phyloP scores from a whole-genome alignment of 2,113 vertebrate genomes.

The Felis chaus region DNA sequence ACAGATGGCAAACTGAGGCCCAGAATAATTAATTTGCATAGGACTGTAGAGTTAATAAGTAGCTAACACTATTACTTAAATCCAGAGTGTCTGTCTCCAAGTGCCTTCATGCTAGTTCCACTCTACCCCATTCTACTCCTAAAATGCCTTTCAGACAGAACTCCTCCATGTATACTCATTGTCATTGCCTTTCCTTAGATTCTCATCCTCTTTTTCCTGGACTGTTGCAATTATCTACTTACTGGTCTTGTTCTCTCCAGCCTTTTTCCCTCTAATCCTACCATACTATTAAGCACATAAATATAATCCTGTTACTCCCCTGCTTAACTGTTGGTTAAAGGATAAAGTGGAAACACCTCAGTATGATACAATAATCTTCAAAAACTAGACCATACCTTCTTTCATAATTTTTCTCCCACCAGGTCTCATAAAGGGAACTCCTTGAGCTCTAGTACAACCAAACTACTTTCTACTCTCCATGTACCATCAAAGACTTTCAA shows the following conservation, averaged over 20 bases:
- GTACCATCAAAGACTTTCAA: background rate
- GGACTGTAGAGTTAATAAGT: background rate
- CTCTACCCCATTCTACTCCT: background rate
- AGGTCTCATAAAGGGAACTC: background rate
- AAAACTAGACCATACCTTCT: background rate
- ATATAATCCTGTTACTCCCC: background rate
- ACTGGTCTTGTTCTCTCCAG: background rate
- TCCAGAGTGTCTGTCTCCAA: background rate
- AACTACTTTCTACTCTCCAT: background rate
- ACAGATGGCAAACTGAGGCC: background rate
- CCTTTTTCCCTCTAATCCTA: background rate
- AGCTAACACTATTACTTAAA: background rate
- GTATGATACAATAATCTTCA: background rate
- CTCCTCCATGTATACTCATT: background rate
- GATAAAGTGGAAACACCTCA: background rate
- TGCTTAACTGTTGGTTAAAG: background rate
- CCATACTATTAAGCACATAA: background rate
- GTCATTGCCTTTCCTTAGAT: background rate
- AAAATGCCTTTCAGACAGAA: background rate
- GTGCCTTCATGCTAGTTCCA: background rate
- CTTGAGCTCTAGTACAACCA: background rate
- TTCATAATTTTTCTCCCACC: background rate
- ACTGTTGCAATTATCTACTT: background rate
- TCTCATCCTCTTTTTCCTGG: conserved; percentile 14
- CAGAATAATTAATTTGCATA: background rate